Evolutionary conservation across 35 echinoderm and acorn worm species (phyloP), one percentile per base, ranked within the genome.

Genomic region (Heliocidaris erythrogramma): DNA sequence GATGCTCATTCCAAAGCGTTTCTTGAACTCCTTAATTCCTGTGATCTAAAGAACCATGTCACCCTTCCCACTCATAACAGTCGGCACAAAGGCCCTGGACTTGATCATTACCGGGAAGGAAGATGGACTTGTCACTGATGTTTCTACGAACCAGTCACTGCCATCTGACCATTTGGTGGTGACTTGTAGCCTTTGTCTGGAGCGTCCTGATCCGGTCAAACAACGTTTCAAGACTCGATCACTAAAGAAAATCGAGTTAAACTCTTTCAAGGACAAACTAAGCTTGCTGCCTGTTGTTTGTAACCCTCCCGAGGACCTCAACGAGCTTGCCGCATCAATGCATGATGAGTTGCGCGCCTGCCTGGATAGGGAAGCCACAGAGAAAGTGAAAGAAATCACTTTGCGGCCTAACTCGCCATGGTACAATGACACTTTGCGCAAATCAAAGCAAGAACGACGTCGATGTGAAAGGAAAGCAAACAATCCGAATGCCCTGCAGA

Each of bases 51-150:
- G 31, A 48, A 59, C 48, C 31, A 18, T 60, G 52, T 59, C 5
- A 31, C 48, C 30, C 5, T 13, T 5, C 92, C 92, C 14, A 93
- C 92, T 16, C 92, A 93, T 53, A 59, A 21, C 30, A 53, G 10
- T 8, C 48, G 92, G 18, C 52, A 93, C 31, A 93, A 53, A 31
- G n/a, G n/a, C n/a, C n/a, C 13, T 93, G 12, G 92, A 93, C 42
- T 29, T 18, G 5, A 31, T 93, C 11, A 93, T 93, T 29, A 53
- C 7, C n/a, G 6, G 92, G 5, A 11, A 14, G 30, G 92, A 93
- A 27, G 56, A 59, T 30, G 31, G 59, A 12, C 27, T 59, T 14
- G 12, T 93, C 6, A 13, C 61, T 71, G 61, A 11, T 71, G 11
- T 24, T 71, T 71, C 61, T 71, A 9, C n/a, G 16, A 13, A 17